Evolutionary conservation across 2,888 invertebrate species (phyloP).

Genomic region (Philereme transversata): DNA sequence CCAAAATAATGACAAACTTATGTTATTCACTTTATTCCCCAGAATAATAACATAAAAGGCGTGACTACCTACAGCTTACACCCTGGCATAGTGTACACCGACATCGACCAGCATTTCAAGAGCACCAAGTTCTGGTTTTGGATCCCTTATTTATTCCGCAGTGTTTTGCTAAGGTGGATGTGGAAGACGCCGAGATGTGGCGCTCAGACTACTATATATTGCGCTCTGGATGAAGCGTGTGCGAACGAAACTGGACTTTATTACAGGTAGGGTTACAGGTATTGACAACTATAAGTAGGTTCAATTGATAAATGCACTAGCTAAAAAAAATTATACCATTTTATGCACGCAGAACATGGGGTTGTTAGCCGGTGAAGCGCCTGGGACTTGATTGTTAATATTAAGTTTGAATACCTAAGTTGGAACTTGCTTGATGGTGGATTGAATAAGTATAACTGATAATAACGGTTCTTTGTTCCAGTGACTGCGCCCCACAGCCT

Average conservation of each 20-base stretch:
- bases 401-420: no score
- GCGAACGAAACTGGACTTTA: slow-evolving; percentile 74
- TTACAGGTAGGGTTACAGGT: no score
- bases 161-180: slow-evolving; percentile 52
- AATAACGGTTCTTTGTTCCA: slow-evolving; percentile 17
- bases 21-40: slow-evolving; percentile 2
- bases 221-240: slow-evolving; percentile 83
- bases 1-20: no score
- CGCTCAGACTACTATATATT: slow-evolving; percentile 87
- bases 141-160: slow-evolving; percentile 28
- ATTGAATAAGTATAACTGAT: background rate
- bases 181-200: slow-evolving; percentile 83
- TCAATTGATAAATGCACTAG: background rate
- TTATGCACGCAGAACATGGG: no score
- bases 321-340: background rate
- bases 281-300: no score
- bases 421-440: no score
- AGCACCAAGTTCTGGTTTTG: slow-evolving; percentile 36
- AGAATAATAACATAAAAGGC: slow-evolving; percentile 47
- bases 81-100: slow-evolving; percentile 84
- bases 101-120: slow-evolving; percentile 80
- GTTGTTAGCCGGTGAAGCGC: background rate
- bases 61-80: slow-evolving; percentile 82
- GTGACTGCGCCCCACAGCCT: slow-evolving; percentile 28
- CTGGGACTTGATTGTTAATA: background rate